These are phyloP conservation scores for Eulemur rubriventer DNA, from an alignment of 2,797 vertebrate species.

Conservation along the genomic window DNA sequence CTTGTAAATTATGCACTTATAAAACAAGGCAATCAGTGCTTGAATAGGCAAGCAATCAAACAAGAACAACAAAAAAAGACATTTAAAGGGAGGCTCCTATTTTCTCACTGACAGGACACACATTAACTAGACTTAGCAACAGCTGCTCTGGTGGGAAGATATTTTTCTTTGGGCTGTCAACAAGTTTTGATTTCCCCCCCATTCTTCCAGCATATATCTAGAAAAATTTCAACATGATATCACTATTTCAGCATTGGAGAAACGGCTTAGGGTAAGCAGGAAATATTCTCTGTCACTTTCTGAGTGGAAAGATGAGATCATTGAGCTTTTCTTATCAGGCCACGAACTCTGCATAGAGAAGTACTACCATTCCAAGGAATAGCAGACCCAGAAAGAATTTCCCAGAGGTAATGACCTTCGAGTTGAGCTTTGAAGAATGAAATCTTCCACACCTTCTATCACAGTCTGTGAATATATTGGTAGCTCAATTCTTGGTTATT, in stretches of 20 bases:
- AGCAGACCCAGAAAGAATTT: not conserved
- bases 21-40: constrained; percentile 27
- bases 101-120: constrained; percentile 40
- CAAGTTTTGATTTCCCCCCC: constrained; percentile 32
- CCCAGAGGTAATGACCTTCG: not conserved
- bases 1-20: not conserved
- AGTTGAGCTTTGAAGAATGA: constrained; percentile 15
- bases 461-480: not conserved
- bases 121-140: constrained; percentile 53
- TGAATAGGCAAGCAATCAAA: constrained; percentile 5
- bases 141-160: constrained; percentile 57
- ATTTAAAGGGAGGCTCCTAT: not conserved
- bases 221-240: constrained; percentile 57
- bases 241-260: constrained; percentile 33
- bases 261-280: not conserved
- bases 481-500: not conserved
- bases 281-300: not conserved
- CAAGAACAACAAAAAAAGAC: not conserved
- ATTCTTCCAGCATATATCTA: constrained; percentile 43
- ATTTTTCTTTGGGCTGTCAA: constrained; percentile 58
- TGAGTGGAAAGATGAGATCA: not conserved
- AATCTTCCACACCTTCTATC: not conserved
- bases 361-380: not conserved
- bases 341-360: not conserved
- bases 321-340: not conserved